A percentile compares a stretch with the other conserved stretches of the same genome.
Evolutionary conservation across 2,113 vertebrate genomes (phyloP).

Genomic region (Sorex araneus): DNA sequence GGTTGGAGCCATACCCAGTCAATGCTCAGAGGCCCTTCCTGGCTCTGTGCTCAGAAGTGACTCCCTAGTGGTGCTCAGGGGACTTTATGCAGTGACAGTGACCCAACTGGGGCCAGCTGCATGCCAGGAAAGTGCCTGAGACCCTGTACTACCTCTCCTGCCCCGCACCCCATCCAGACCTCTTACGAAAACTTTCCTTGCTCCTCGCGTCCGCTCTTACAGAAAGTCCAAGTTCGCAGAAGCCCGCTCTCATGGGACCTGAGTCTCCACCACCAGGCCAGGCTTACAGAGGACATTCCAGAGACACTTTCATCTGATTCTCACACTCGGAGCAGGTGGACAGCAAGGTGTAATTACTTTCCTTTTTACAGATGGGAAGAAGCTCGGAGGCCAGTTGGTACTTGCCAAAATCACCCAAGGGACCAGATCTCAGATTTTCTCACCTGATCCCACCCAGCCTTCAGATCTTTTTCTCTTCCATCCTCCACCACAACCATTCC

Average conservation of each 20-base stretch:
- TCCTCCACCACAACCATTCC: not conserved
- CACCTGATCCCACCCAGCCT: not conserved
- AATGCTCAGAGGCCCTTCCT: too few species aligned
- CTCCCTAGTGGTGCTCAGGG: too few species aligned
- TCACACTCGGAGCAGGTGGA: not conserved
- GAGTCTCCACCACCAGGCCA: not conserved
- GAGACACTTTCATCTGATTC: not conserved
- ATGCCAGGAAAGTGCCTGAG: too few species aligned
- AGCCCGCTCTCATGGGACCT: not conserved
- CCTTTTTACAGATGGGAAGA: constrained; percentile 15
- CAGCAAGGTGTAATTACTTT: not conserved
- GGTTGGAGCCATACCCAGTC: too few species aligned
- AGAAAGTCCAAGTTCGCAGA: not conserved
- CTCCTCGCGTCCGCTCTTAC: not conserved
- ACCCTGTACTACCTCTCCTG: too few species aligned
- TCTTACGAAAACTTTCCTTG: not conserved
- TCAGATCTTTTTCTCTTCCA: not conserved
- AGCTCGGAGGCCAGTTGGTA: not conserved
- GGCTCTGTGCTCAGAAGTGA: too few species aligned
- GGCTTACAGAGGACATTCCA: not conserved
- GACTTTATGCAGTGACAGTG: too few species aligned
- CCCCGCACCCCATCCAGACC: too few species aligned
- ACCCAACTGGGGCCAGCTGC: too few species aligned
- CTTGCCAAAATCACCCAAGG: not conserved
- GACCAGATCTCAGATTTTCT: not conserved